Percentiles rank a stretch among this genome's conserved stretches.
phyloP scores from a whole-genome alignment of 2,888 invertebrate genomes.

The Acleris emargana region DNA sequence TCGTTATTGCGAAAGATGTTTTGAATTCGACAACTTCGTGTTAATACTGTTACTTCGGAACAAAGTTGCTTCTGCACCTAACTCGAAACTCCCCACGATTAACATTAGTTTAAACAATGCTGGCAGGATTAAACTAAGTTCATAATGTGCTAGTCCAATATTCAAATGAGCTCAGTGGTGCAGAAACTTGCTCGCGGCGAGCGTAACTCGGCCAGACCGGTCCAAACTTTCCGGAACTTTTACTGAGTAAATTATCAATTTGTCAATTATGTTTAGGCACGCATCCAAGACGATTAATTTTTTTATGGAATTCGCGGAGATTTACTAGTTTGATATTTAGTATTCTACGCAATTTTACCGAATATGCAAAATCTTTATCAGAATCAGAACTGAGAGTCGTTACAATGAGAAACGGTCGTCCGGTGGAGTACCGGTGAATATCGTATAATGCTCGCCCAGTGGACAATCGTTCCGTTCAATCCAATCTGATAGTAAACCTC shows the following conservation, averaged over 20 bases:
- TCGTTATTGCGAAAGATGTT: not conserved
- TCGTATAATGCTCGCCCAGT: slow-evolving; percentile 9
- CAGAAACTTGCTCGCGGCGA: slow-evolving; percentile 56
- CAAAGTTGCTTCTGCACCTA: slow-evolving; percentile 49
- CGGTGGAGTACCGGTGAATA: not conserved
- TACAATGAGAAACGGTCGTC: not conserved
- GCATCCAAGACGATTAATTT: slow-evolving; percentile 1
- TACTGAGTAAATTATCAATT: slow-evolving; percentile 20
- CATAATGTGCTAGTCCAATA: slow-evolving; percentile 60
- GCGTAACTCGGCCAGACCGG: slow-evolving; percentile 40
- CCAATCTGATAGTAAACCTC: slow-evolving; percentile 17
- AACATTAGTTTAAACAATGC: slow-evolving; percentile 70
- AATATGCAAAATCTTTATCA: not conserved
- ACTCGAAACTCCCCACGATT: slow-evolving; percentile 60
- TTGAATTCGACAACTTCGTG: slow-evolving; percentile 34
- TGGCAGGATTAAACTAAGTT: slow-evolving; percentile 55
- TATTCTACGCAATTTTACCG: not conserved
- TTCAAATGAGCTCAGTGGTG: slow-evolving; percentile 67
- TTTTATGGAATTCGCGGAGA: slow-evolving; percentile 1
- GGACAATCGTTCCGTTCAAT: slow-evolving; percentile 15
- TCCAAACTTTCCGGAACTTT: slow-evolving; percentile 20
- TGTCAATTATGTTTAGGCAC: slow-evolving; percentile 10
- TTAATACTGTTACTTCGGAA: slow-evolving; percentile 42
- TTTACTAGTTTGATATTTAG: slow-evolving; percentile 4
- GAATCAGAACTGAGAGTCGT: not conserved